Evolutionary conservation across 2,797 vertebrate species (phyloP).

Genomic region (Thunnus albacares): DNA sequence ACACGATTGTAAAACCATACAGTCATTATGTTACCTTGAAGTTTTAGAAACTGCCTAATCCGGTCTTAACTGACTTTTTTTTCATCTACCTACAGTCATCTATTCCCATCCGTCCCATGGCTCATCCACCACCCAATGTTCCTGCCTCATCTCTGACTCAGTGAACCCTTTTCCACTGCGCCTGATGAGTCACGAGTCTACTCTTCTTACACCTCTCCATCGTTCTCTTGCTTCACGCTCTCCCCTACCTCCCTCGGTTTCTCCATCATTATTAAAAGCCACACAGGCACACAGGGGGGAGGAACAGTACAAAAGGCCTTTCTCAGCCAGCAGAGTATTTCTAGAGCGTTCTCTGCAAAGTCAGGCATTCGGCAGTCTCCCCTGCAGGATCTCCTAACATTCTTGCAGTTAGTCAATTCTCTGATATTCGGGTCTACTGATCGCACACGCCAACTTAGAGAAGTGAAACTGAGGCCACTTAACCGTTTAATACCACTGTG

Average conservation of each 20-base stretch:
- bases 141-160: slow-evolving; percentile 78
- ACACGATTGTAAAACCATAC: neutral
- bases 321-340: slow-evolving; percentile 58
- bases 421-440: slow-evolving; percentile 20
- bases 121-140: slow-evolving; percentile 66
- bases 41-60: slow-evolving; percentile 34
- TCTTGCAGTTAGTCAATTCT: slow-evolving; percentile 24
- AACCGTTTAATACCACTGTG: slow-evolving; percentile 14
- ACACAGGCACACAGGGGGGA: slow-evolving; percentile 43
- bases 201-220: slow-evolving; percentile 73
- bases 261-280: slow-evolving; percentile 65
- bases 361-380: slow-evolving; percentile 35
- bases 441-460: slow-evolving; percentile 3
- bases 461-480: slow-evolving; percentile 2
- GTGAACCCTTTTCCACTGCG: slow-evolving; percentile 68
- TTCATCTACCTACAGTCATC: slow-evolving; percentile 64
- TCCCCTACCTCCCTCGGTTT: slow-evolving; percentile 55
- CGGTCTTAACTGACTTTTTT: slow-evolving; percentile 15
- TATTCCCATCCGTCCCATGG: slow-evolving; percentile 61
- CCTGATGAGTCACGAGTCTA: slow-evolving; percentile 79
- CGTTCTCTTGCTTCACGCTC: slow-evolving; percentile 39
- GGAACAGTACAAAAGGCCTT: slow-evolving; percentile 46
- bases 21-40: neutral
- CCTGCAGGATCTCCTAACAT: slow-evolving; percentile 20
- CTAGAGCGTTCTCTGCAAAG: slow-evolving; percentile 41